Evolutionary conservation across 2,113 vertebrate species (phyloP).

Genomic region (Thalassarche chlororhynchos): DNA sequence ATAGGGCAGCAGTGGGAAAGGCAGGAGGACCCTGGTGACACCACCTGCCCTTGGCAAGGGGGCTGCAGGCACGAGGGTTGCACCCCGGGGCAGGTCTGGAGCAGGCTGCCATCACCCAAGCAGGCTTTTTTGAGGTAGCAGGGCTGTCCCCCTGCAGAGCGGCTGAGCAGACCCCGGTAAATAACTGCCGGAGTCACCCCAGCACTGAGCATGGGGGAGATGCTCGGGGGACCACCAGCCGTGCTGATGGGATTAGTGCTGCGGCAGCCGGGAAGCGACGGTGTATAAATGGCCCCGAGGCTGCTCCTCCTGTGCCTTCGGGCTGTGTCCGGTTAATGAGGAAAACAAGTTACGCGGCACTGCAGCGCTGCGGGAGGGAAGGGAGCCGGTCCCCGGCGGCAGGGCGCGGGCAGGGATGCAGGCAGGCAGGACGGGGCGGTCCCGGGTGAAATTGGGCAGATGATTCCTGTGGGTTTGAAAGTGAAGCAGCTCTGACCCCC

Average conservation of each 20-base stretch:
- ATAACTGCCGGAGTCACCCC: neutral
- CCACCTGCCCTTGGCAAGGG: neutral
- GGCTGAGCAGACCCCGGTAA: neutral
- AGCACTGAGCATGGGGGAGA: neutral
- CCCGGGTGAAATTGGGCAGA: neutral
- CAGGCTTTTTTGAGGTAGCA: neutral
- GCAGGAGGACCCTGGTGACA: neutral
- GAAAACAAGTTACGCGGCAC: neutral
- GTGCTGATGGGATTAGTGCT: neutral
- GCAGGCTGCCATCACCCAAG: neutral
- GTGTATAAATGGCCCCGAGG: neutral
- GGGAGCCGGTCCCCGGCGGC: neutral
- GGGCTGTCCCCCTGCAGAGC: neutral
- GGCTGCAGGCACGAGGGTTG: fast-evolving
- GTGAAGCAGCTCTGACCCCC: neutral
- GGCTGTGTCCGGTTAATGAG: neutral
- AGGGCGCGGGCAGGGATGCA: neutral
- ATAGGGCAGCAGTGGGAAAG: neutral
- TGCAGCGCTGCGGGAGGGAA: slow-evolving; percentile 1
- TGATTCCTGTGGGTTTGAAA: neutral
- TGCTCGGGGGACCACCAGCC: slow-evolving; percentile 6
- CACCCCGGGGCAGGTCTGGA: neutral
- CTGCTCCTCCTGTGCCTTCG: neutral
- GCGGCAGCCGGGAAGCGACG: neutral
- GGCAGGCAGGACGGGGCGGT: neutral